Conservation (phyloP, 2,113 vertebrate genomes). For the Prionailurus viverrinus region DNA sequence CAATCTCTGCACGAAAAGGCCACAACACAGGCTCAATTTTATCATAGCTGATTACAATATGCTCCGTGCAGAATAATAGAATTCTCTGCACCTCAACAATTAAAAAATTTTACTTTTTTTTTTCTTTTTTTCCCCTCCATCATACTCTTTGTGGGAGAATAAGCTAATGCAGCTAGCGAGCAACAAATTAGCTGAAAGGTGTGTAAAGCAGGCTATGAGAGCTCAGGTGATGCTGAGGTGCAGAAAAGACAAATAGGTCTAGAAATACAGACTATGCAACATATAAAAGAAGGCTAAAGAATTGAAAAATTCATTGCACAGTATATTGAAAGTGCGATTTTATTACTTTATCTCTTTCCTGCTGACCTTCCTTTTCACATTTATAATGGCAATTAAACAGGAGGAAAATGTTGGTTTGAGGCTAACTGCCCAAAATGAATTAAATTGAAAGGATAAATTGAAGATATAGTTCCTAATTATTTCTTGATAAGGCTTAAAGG, state of each 20-base stretch:
- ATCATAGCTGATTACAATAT: background rate
- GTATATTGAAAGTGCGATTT: background rate
- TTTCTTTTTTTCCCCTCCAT: background rate
- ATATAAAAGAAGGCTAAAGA: background rate
- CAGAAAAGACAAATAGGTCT: background rate
- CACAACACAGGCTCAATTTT: background rate
- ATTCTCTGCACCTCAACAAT: background rate
- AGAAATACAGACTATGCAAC: background rate
- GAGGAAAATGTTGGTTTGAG: slow-evolving; percentile 1
- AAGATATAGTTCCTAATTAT: background rate
- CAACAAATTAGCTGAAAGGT: background rate
- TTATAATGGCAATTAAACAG: background rate
- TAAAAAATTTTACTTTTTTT: background rate
- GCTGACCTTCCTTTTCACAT: background rate
- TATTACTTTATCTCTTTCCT: slow-evolving; percentile 3
- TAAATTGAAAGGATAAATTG: background rate
- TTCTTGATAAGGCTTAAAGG: slow-evolving; percentile 13
- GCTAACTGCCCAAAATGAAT: slow-evolving; percentile 16
- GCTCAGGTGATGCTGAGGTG: background rate
- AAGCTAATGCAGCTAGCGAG: background rate
- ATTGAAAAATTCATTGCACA: background rate
- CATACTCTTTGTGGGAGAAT: background rate
- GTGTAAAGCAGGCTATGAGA: background rate
- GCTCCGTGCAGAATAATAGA: background rate
- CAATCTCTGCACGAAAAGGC: background rate